Percentiles rank a stretch among this genome's conserved stretches.
These are phyloP conservation scores for Caenorhabditis angaria DNA, from an alignment of 2,888 invertebrate species.

Conservation along the genomic window DNA sequence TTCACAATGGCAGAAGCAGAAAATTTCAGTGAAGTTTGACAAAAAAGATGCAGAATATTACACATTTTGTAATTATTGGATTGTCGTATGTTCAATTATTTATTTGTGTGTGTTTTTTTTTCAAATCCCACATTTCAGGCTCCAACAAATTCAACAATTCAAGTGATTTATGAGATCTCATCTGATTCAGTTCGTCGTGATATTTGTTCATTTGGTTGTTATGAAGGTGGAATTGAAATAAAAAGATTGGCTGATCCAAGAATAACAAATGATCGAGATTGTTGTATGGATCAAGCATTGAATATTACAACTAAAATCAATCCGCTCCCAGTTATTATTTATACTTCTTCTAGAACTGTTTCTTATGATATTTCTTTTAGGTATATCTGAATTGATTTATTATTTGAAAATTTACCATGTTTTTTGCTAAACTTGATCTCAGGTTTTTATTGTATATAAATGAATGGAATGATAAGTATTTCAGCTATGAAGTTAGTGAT, in stretches of 20 bases:
- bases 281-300: constrained; percentile 32
- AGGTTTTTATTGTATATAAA: not conserved
- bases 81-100: constrained; percentile 12
- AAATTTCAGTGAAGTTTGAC: constrained; percentile 28
- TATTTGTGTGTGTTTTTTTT: not conserved
- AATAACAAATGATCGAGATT: constrained; percentile 43
- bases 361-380: constrained; percentile 25
- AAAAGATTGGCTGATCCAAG: constrained; percentile 40
- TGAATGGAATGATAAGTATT: too few species aligned
- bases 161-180: constrained; percentile 34
- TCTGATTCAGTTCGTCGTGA: constrained; percentile 19
- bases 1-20: constrained; percentile 29
- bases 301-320: constrained; percentile 37
- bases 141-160: constrained; percentile 19
- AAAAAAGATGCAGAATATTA: constrained; percentile 38
- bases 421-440: not conserved
- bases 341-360: constrained; percentile 27
- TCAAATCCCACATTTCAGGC: constrained; percentile 13
- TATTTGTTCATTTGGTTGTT: constrained; percentile 42
- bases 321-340: constrained; percentile 40
- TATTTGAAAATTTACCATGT: too few species aligned
- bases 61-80: constrained; percentile 41
- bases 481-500: not conserved
- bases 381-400: not conserved
- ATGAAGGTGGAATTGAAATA: constrained; percentile 43